Conservation (phyloP, 2,113 vertebrate species). For the Abramis brama region DNA sequence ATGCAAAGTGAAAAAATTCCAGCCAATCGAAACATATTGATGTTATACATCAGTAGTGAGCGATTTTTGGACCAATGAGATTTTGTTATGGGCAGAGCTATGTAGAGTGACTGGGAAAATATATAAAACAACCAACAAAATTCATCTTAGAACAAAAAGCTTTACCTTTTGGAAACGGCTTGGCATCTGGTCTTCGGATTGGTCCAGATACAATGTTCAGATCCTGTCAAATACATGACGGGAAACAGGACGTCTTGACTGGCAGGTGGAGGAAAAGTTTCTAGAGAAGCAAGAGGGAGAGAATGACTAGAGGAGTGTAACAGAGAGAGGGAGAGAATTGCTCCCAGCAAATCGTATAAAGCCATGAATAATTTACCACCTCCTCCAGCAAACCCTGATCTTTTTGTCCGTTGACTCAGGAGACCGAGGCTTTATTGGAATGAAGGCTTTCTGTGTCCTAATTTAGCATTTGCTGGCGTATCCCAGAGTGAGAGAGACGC, state of each 20-base stretch:
- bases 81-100: not conserved
- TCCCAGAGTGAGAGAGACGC: slow-evolving; percentile 53
- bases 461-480: slow-evolving; percentile 64
- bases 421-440: slow-evolving; percentile 60
- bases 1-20: not conserved
- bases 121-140: not conserved
- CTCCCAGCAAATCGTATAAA: slow-evolving; percentile 63
- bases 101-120: not conserved
- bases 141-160: not conserved
- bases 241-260: slow-evolving; percentile 10
- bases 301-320: slow-evolving; percentile 6
- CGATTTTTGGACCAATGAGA: not conserved
- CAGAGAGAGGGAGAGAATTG: slow-evolving; percentile 38
- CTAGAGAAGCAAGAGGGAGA: not conserved
- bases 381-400: slow-evolving; percentile 65
- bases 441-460: slow-evolving; percentile 64
- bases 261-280: slow-evolving; percentile 21
- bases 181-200: not conserved
- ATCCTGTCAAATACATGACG: not conserved
- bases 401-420: slow-evolving; percentile 66
- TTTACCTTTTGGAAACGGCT: not conserved
- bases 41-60: not conserved
- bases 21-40: not conserved
- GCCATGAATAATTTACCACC: slow-evolving; percentile 73
- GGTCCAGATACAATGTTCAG: not conserved